Evolutionary conservation across 1,140 invertebrate genomes (phyloP).

Genomic region (Melitaea cinxia): DNA sequence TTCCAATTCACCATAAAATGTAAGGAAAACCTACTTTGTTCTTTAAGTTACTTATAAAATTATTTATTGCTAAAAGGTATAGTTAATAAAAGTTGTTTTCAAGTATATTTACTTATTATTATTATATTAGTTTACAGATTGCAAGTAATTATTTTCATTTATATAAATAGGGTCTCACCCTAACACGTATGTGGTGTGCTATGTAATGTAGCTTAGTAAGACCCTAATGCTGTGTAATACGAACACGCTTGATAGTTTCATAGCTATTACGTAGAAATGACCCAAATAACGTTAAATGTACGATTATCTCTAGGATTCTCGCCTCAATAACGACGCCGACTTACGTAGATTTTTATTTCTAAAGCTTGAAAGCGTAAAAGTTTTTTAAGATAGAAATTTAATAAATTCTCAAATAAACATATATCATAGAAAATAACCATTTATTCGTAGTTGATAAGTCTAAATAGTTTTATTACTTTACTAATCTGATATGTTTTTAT

Average conservation of each 20-base stretch:
- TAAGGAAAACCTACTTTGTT: neutral
- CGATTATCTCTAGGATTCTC: conserved; percentile 7
- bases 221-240: neutral
- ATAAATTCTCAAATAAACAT: neutral
- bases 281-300: conserved; percentile 1
- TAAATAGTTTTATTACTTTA: no score
- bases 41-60: neutral
- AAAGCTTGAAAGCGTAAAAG: no score
- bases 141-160: no score
- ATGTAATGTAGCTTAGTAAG: neutral
- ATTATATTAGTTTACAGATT: no score
- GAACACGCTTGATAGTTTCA: conserved; percentile 1
- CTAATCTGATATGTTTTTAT: no score
- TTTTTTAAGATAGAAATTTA: neutral
- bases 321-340: neutral
- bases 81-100: no score
- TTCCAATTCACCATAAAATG: neutral
- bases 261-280: conserved; percentile 15
- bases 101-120: no score
- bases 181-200: no score
- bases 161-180: no score
- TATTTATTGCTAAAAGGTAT: no score
- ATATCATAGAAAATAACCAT: no score
- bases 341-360: neutral
- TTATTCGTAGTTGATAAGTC: no score